Percentiles rank a stretch among this genome's conserved stretches.
Evolutionary conservation across 2,888 invertebrate species (phyloP).

Genomic region (Cataglyphis albicans): DNA sequence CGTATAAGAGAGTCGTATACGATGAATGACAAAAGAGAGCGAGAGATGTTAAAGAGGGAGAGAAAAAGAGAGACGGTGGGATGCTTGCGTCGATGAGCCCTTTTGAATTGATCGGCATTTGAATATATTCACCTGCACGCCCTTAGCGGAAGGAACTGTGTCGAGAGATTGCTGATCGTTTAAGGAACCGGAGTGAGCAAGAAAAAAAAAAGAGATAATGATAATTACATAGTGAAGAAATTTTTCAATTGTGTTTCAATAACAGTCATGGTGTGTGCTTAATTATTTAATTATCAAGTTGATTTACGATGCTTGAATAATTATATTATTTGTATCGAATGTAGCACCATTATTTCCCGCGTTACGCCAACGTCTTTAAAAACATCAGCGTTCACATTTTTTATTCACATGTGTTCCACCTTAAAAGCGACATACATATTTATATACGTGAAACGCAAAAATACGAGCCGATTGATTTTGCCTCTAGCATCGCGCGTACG

Average conservation of each 20-base stretch:
- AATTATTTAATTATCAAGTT: background rate
- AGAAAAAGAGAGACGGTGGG: slow-evolving; percentile 65
- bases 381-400: background rate
- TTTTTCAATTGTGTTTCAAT: background rate
- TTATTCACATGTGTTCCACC: background rate
- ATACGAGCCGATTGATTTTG: background rate
- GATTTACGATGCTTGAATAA: background rate
- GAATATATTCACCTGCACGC: slow-evolving; percentile 84
- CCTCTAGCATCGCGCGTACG: background rate
- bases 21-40: slow-evolving; percentile 67
- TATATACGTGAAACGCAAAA: background rate
- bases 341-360: background rate
- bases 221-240: background rate
- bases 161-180: background rate
- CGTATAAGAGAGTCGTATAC: slow-evolving; percentile 68
- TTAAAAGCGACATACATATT: background rate
- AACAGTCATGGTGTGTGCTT: background rate
- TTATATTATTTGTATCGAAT: background rate
- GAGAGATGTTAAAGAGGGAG: slow-evolving; percentile 48
- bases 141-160: slow-evolving; percentile 32
- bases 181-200: background rate
- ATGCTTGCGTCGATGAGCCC: slow-evolving; percentile 78
- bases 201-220: background rate
- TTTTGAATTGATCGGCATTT: slow-evolving; percentile 81
- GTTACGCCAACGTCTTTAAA: background rate